Evolutionary conservation across 2,797 vertebrate species (phyloP).

Genomic region (Acipenser transmontanus): DNA sequence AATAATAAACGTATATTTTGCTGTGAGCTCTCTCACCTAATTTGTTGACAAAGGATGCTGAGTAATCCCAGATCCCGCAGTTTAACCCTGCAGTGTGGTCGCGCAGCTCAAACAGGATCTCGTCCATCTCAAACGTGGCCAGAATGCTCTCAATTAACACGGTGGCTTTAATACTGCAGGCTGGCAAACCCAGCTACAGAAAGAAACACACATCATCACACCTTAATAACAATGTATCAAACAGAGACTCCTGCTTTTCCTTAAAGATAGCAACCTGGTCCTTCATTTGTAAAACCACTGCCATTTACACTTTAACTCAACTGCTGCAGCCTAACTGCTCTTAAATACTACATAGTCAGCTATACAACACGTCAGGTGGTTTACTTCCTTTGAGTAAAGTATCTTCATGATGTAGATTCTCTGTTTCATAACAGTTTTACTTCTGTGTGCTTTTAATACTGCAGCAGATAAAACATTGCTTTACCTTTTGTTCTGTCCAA

Average conservation of each 20-base stretch:
- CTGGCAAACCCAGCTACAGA: conserved; percentile 55
- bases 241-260: no score
- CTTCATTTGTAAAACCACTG: no score
- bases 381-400: no score
- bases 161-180: conserved; percentile 63
- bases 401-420: no score
- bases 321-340: no score
- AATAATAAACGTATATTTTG: neutral
- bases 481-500: conserved; percentile 70
- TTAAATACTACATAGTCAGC: no score
- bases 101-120: conserved; percentile 67
- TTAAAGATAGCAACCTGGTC: no score
- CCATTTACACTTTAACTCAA: no score
- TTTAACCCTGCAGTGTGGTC: conserved; percentile 72
- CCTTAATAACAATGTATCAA: no score
- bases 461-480: neutral
- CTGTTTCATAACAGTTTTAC: neutral
- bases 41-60: conserved; percentile 69
- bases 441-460: neutral
- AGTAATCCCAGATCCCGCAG: conserved; percentile 80
- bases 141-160: conserved; percentile 69
- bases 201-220: conserved; percentile 25
- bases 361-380: no score
- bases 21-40: conserved; percentile 48
- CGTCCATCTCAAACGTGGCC: conserved; percentile 74